Evolutionary conservation across 2,888 invertebrate genomes (phyloP).

Genomic region (Rhogogaster chlorosoma): DNA sequence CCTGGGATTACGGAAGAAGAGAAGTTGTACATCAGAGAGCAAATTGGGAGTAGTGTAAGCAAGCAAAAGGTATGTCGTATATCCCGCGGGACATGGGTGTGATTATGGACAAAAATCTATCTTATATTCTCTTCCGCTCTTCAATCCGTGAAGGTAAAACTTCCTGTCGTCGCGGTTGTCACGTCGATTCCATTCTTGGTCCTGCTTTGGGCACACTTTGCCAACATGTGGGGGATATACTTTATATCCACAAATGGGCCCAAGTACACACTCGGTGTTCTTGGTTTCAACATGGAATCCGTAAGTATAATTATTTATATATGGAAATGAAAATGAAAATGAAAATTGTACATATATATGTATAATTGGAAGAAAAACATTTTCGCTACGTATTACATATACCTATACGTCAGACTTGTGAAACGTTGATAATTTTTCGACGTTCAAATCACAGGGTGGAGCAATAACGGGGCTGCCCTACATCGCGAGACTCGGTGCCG

Average conservation of each 20-base stretch:
- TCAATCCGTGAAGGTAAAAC: slow-evolving; percentile 79
- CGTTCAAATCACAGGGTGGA: slow-evolving; percentile 80
- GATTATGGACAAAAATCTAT: background rate
- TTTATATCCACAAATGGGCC: slow-evolving; percentile 90
- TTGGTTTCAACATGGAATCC: slow-evolving; percentile 85
- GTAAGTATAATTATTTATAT: slow-evolving; percentile 61
- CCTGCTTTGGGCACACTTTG: slow-evolving; percentile 85
- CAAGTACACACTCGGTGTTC: slow-evolving; percentile 86
- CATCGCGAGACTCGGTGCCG: slow-evolving; percentile 85
- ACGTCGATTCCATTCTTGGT: slow-evolving; percentile 86
- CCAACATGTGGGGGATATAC: slow-evolving; percentile 90
- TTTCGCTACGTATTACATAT: background rate
- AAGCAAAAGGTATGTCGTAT: slow-evolving; percentile 70
- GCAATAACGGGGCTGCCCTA: slow-evolving; percentile 87
- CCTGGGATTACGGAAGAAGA: slow-evolving; percentile 83
- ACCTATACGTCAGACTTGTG: background rate
- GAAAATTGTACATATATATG: background rate
- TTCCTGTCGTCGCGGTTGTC: slow-evolving; percentile 83
- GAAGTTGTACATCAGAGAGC: slow-evolving; percentile 81
- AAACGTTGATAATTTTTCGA: background rate
- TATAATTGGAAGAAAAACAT: background rate
- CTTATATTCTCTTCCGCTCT: background rate
- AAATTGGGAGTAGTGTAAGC: slow-evolving; percentile 71
- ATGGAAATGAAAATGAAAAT: too few species aligned
- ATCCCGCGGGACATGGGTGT: background rate